Base-by-base conservation (phyloP, 2,797 vertebrate species). In the Prunella strophiata region DNA sequence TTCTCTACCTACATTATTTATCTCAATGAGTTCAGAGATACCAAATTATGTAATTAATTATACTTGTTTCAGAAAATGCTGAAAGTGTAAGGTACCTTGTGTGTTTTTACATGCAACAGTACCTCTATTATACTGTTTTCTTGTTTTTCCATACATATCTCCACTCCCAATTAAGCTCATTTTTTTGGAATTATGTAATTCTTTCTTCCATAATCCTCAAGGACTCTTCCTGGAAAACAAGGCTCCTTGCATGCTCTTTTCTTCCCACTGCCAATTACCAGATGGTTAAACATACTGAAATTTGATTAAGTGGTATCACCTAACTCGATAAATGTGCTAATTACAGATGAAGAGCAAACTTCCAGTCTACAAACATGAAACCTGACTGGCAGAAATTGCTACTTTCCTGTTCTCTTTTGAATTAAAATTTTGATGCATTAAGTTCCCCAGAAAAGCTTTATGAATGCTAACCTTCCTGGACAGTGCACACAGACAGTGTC, bases 291-390 rank as follows among this genome's bases (percentile, higher is more conserved):
- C 38, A 63, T 32, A 73, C 27, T 50, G 57, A 51, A 73, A 93
- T 92, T 89, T 71, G 23, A 74, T 67, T 80, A 91, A 85, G 52
- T 50, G 71, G 13, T 17, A 71, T 77, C 43, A 74, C 62, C 45
- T 74, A 94, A 77, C 22, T 91, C 72, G 79, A 73, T 76, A 79
- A 76, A 78, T 26, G 26, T 80, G 34, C 29, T 82, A 74, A 91
- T 91, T 88, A 75, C 30, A 75, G 70, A 42, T 52, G 32, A 50
- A 13, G 55, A 88, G 32, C 19, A 67, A 85, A 71, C 5, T 79
- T 85, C 34, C n/a, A 84, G 50, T 68, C 76, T 27, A 83, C 68
- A 62, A 78, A 68, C 18, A 25, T 26, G 43, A 36, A 36, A 36
- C 40, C 16, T 67, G 63, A 80, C 25, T 59, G 40, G 23, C 21